Base-by-base conservation (phyloP, 2,797 vertebrate species). In the Cetoscarus ocellatus region DNA sequence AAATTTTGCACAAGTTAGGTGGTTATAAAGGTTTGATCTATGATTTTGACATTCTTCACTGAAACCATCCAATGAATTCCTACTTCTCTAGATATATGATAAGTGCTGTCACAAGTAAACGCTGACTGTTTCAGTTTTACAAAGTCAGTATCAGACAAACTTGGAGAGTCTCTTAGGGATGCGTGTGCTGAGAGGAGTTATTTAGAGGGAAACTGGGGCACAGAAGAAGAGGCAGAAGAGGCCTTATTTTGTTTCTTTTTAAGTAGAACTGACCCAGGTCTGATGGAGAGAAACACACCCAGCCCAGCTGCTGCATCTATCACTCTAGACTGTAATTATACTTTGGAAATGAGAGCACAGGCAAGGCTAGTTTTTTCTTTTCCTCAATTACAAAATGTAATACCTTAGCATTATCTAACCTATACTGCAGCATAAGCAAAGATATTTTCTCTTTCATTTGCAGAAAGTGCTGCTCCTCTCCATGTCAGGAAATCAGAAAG, bases 201-300 rank as follows among this genome's bases (percentile, higher is more conserved):
- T 89, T 87, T 82, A 85, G 82, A 85, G 70, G 45, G 64, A 85
- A 92, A 91, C 67, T 88, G 69, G 86, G 86, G 82, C 87, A 86
- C 49, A 19, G n/a, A 61, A 74, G 52, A 42, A 82, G 55, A 78
- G 36, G 76, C 27, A 27, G 27, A 27, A 78, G 43, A 63, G 15
- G 48, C 70, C 71, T 83, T 61, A 66, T 13, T 83, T 64, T 61
- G 19, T 44, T 60, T 74, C 48, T 40, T 77, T 77, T 69, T 38
- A 70, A 62, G 51, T 36, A 84, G 44, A 64, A 43, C 45, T 77
- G 73, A 82, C 53, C 70, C 63, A 82, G 50, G 73, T 77, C 66
- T 80, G 53, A 73, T n/a, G 55, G 52, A 55, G 59, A 43, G 38
- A 81, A 69, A 70, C 53, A 44, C 48, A 73, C 51, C n/a, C 14